Conservation (phyloP, 2,113 vertebrate genomes). For the Leptobrachium leishanense region DNA sequence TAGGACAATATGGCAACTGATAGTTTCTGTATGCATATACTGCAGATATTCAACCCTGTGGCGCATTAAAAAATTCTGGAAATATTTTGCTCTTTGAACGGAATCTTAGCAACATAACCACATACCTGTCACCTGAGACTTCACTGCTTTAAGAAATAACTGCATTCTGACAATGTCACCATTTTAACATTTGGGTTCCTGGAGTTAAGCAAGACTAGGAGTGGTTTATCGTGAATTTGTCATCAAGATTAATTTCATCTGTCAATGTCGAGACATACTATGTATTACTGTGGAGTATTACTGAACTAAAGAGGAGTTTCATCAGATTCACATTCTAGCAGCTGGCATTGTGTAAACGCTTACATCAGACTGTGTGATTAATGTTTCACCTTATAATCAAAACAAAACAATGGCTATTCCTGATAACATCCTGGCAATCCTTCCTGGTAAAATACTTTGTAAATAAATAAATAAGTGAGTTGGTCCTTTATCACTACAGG, state of each 20-base stretch:
- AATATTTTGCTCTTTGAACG: not conserved
- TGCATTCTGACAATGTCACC: not conserved
- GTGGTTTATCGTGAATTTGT: not conserved
- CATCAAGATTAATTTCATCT: not conserved
- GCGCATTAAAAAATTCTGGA: not conserved
- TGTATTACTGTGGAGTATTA: not conserved
- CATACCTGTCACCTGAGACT: constrained; percentile 17
- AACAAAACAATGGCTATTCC: no score
- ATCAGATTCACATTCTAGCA: no score
- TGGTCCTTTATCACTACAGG: no score
- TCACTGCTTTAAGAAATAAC: not conserved
- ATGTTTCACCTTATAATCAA: no score
- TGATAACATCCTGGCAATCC: no score
- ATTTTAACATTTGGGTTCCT: not conserved
- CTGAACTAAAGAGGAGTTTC: no score
- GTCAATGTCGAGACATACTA: not conserved
- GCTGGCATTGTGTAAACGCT: no score
- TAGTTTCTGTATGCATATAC: constrained; percentile 1
- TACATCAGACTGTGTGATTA: no score
- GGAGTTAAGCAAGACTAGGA: not conserved
- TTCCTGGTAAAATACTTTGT: no score
- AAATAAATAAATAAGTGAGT: no score
- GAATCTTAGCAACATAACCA: not conserved
- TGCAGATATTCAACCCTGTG: not conserved
- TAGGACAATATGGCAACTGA: not conserved